Percentiles rank a stretch among this genome's conserved stretches.
Evolutionary conservation across 2,888 invertebrate species (phyloP).

Genomic region (Augochlorella aurata): DNA sequence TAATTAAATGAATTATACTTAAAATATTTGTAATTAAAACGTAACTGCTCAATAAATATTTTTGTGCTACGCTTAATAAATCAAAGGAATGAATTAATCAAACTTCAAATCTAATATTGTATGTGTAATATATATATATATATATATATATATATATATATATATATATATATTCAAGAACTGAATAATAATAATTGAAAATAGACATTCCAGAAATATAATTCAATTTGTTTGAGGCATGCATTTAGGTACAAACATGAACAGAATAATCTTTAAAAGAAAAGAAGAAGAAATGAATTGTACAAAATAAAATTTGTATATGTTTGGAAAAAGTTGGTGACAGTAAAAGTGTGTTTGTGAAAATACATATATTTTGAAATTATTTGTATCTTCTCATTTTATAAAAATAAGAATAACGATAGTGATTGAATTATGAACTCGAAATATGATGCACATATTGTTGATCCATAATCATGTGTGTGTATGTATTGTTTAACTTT

Average conservation of each 20-base stretch:
- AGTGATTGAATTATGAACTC: constrained; percentile 16
- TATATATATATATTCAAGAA: constrained; percentile 9
- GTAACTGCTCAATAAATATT: constrained; percentile 2
- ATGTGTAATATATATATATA: constrained; percentile 14
- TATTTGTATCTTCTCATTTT: constrained; percentile 17
- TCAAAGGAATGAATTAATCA: constrained; percentile 28
- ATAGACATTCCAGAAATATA: neutral
- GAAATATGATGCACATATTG: constrained; percentile 64
- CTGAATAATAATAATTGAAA: constrained; percentile 8
- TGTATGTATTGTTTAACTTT: constrained; percentile 34
- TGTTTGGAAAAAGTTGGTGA: neutral
- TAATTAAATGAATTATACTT: constrained; percentile 11
- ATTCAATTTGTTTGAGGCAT: constrained; percentile 7
- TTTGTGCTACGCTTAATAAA: constrained; percentile 21
- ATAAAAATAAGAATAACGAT: constrained; percentile 14
- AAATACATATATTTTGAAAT: constrained; percentile 16
- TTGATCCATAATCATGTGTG: constrained; percentile 17
- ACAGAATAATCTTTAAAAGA: constrained; percentile 11
- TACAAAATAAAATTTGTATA: neutral
- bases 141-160: neutral
- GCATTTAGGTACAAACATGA: constrained; percentile 24
- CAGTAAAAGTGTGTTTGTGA: constrained; percentile 25
- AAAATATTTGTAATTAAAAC: constrained; percentile 37
- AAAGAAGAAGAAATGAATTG: constrained; percentile 12
- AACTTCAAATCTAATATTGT: constrained; percentile 15